These are phyloP conservation scores for Zaprionus lachaisei DNA, from an alignment of 1,140 invertebrate species.

Conservation along the genomic window DNA sequence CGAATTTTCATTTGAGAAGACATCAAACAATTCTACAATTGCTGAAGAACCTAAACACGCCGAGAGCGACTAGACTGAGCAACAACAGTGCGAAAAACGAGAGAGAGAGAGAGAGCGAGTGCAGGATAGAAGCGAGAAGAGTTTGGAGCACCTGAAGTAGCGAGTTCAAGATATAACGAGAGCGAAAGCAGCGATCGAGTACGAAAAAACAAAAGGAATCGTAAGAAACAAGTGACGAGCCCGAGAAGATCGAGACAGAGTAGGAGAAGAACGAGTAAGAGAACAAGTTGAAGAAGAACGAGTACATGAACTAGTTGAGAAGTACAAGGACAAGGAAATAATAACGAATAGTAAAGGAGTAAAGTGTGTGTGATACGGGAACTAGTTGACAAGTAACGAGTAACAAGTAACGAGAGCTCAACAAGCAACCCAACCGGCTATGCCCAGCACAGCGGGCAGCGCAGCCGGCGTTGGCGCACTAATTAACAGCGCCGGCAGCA, in stretches of 20 bases:
- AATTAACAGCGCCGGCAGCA: slow-evolving; percentile 66
- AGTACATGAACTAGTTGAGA: neutral
- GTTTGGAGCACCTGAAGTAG: slow-evolving; percentile 1
- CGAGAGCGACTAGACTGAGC: slow-evolving; percentile 45
- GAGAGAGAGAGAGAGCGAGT: neutral
- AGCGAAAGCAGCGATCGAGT: neutral
- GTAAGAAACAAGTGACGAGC: neutral
- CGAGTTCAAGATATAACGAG: neutral
- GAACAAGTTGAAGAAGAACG: neutral
- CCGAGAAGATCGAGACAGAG: neutral
- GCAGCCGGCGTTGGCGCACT: slow-evolving; percentile 62
- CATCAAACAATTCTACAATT: slow-evolving; percentile 21
- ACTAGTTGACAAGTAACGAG: neutral
- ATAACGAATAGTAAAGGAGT: neutral
- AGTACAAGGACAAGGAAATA: neutral
- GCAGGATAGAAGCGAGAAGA: neutral
- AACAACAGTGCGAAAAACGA: slow-evolving; percentile 12
- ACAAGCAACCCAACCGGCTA: slow-evolving; percentile 14
- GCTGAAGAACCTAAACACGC: slow-evolving; percentile 34
- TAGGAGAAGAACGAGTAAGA: neutral
- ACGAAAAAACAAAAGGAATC: too few species aligned
- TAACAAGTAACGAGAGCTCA: neutral
- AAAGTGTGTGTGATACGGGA: neutral
- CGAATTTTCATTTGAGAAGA: slow-evolving; percentile 14
- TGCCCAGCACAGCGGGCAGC: slow-evolving; percentile 66